phyloP scores from a whole-genome alignment of 2,113 vertebrate species.

The Nicator chloris region DNA sequence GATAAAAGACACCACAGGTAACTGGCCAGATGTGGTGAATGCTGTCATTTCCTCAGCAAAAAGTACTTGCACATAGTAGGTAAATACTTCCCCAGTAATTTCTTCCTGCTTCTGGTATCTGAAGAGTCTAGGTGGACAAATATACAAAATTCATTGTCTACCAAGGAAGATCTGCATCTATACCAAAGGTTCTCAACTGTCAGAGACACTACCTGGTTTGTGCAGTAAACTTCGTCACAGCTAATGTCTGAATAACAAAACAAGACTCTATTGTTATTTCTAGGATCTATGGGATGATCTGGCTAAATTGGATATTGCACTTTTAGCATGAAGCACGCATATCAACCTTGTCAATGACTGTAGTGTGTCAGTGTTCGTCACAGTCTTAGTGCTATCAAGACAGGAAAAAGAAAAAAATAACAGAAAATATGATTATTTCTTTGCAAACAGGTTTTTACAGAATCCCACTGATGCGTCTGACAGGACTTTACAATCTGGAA shows the following conservation, averaged over 20 bases:
- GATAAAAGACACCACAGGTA: neutral
- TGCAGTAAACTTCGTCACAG: neutral
- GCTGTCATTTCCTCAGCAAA: neutral
- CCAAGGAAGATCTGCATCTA: neutral
- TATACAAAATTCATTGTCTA: neutral
- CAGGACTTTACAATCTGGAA: neutral
- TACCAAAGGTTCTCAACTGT: neutral
- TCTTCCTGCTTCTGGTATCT: neutral
- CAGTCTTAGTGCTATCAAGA: neutral
- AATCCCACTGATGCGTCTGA: neutral
- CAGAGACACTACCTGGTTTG: neutral
- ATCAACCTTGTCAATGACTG: neutral
- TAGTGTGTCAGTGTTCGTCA: neutral
- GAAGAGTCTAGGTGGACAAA: neutral
- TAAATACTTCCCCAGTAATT: neutral
- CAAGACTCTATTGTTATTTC: accelerated
- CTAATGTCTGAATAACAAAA: neutral
- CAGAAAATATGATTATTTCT: neutral
- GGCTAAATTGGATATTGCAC: neutral
- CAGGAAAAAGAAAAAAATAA: neutral
- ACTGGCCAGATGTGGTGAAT: neutral
- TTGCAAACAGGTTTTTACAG: neutral
- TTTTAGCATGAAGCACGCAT: neutral
- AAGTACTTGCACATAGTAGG: neutral
- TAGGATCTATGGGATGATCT: neutral